phyloP scores from a whole-genome alignment of 2,797 vertebrate species.

The Limosa lapponica region DNA sequence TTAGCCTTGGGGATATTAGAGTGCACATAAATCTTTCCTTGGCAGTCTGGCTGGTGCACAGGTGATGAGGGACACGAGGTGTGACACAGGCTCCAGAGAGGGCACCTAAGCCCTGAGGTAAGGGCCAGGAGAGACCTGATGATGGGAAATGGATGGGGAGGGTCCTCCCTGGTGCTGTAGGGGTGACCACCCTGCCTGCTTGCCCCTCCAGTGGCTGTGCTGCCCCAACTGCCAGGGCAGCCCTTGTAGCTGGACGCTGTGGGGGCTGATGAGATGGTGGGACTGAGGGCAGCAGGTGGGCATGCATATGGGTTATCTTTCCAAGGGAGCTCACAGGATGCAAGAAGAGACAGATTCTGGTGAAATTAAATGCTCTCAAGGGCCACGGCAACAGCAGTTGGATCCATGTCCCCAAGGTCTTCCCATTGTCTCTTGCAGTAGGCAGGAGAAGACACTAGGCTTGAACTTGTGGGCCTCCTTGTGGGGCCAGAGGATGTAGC shows the following conservation, averaged over 20 bases:
- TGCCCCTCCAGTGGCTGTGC: neutral
- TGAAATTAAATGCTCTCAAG: neutral
- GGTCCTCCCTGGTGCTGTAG: fast-evolving
- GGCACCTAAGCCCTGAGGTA: neutral
- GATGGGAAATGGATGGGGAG: fast-evolving
- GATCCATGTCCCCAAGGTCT: neutral
- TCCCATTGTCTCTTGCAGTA: fast-evolving
- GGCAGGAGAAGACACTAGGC: neutral
- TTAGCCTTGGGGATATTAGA: neutral
- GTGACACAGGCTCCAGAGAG: fast-evolving
- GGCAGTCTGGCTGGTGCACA: neutral
- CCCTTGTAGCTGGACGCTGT: fast-evolving
- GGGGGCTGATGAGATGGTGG: neutral
- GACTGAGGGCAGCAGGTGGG: neutral
- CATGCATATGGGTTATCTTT: neutral
- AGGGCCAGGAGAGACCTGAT: fast-evolving
- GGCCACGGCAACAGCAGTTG: neutral
- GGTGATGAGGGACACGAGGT: neutral
- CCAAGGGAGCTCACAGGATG: neutral
- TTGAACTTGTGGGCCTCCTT: neutral
- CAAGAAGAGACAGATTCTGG: neutral
- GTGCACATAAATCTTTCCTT: fast-evolving
- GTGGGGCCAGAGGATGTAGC: fast-evolving
- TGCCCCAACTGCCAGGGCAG: fast-evolving
- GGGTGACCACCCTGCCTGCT: neutral